These are phyloP conservation scores for mouse (Mus musculus) DNA, from an alignment of 2,113 vertebrate species.

Conservation along the genomic window GRCm39 chr12:46693501-46694000, in stretches of 20 bases:
- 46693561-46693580: conserved; percentile 70
- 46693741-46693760: conserved; percentile 58
- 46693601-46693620: conserved; percentile 80
- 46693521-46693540: conserved; percentile 78
- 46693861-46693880: conserved; percentile 31
- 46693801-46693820: conserved; percentile 11
- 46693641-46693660: conserved; percentile 73
- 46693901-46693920: conserved; percentile 46
- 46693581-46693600: conserved; percentile 79
- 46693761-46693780: conserved; percentile 73
- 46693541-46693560: conserved; percentile 80
- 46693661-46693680: conserved; percentile 59
- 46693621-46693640: conserved; percentile 70
- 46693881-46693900: conserved; percentile 2
- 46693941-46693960: neutral
- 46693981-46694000: neutral
- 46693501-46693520: conserved; percentile 82
- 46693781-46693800: conserved; percentile 36
- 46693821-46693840: conserved; percentile 61
- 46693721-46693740: conserved; percentile 54
- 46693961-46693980: conserved; percentile 10
- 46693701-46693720: conserved; percentile 68
- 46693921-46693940: conserved; percentile 39
- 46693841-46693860: conserved; percentile 27
- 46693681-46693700: conserved; percentile 61